phyloP scores from a whole-genome alignment of 1,140 invertebrate genomes.

The Nasonia vitripennis region DNA sequence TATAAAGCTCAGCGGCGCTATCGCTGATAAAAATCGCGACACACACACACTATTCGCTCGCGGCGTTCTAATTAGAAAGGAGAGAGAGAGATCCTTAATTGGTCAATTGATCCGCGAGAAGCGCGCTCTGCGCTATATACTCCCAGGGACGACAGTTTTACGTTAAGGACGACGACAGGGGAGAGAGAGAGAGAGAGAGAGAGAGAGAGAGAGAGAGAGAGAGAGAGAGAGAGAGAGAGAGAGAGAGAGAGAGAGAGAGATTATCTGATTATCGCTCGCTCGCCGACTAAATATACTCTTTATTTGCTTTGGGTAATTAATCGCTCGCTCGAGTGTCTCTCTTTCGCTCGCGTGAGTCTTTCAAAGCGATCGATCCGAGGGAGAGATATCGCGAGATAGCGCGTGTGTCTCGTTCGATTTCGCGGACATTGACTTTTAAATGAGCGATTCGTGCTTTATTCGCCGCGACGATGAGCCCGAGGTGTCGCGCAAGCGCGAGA shows the following conservation, averaged over 20 bases:
- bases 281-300: constrained; percentile 8
- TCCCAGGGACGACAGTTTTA: constrained; percentile 25
- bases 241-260: background rate
- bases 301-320: constrained; percentile 49
- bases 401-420: constrained; percentile 20
- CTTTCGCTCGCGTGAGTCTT: background rate
- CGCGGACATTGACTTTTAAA: constrained; percentile 41
- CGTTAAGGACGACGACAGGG: constrained; percentile 23
- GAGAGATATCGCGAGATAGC: constrained; percentile 25
- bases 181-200: background rate
- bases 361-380: constrained; percentile 24
- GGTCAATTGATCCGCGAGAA: constrained; percentile 50
- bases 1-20: background rate
- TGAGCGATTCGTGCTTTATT: constrained; percentile 17
- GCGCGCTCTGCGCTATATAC: background rate
- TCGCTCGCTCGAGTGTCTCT: constrained; percentile 6
- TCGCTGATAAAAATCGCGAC: constrained; percentile 32
- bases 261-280: constrained; percentile 36
- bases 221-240: no score
- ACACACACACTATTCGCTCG: constrained; percentile 17
- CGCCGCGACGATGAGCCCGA: background rate
- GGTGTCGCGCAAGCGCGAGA: background rate
- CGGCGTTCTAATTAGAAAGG: constrained; percentile 47
- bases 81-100: constrained; percentile 44
- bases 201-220: no score